Percentiles rank a stretch among this genome's conserved stretches.
These are phyloP conservation scores for Cephalopachus bancanus DNA, from an alignment of 2,797 vertebrate species.

Conservation along the genomic window DNA sequence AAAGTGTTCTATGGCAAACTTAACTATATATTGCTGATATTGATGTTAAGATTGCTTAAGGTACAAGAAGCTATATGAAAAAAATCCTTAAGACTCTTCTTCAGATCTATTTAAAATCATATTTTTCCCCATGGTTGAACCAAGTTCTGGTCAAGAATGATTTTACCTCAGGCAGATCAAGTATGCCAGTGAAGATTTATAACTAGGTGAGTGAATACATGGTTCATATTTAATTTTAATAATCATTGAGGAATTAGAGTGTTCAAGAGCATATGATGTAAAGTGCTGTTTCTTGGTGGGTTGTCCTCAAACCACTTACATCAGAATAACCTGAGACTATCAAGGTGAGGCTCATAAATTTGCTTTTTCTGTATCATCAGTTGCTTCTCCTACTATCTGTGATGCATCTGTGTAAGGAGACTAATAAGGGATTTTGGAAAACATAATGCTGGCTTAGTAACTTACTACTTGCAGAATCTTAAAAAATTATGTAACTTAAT, in stretches of 20 bases:
- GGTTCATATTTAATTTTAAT: slow-evolving; percentile 9
- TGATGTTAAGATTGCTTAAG: background rate
- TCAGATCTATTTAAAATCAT: background rate
- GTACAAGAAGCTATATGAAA: background rate
- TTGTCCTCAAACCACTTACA: background rate
- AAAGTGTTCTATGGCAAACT: background rate
- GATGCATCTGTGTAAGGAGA: background rate
- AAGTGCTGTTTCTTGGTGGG: background rate
- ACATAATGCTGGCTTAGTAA: background rate
- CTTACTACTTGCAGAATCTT: background rate
- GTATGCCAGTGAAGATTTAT: background rate
- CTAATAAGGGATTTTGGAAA: background rate
- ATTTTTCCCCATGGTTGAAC: background rate
- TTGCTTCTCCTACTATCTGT: background rate
- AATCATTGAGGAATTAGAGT: background rate
- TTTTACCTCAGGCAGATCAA: background rate
- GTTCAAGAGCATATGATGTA: background rate
- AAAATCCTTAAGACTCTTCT: background rate
- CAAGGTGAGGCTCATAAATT: background rate
- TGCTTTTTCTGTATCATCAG: background rate
- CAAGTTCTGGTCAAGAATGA: background rate
- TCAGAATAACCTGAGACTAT: background rate
- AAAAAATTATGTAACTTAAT: background rate
- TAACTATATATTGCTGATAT: background rate
- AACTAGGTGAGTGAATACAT: background rate